Evolutionary conservation across 2,113 vertebrate genomes (phyloP), one percentile per base, ranked within the genome.

Genomic region (Laticauda colubrina): DNA sequence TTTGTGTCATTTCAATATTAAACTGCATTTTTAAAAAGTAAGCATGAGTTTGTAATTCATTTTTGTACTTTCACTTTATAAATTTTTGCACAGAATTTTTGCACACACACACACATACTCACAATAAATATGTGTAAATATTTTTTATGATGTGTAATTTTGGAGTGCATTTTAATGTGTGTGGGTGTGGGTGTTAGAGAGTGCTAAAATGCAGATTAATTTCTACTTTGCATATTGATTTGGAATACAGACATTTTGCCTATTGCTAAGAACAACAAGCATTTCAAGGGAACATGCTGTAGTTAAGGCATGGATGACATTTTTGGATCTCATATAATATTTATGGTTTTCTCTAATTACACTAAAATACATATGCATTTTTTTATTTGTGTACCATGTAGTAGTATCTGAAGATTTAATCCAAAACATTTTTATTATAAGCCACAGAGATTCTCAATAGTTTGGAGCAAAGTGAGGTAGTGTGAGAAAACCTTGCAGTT

Each of bases 371-470:
- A 92, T 26, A 55, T 39, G 23, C 53, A 45, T 26, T 85, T 53
- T 43, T 26, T 7, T 12, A 57, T 56, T 21, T 89, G 89, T 20
- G 54, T 48, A 51, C 26, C 43, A 54, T n/a, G 24, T 56, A 89
- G 54, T 85, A 88, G 88, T 85, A 86, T 56, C 10, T 57, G 75
- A 93, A 89, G 54, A 39, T 85, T 85, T 89, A 93, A n/a, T 55
- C 55, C 69, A 59, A 59, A 85, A 59, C 89, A 93, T 90, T 86
- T 85, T 85, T 29, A 89, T 92, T 89, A 34, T 34, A 20, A 91
- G 14, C 69, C 93, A 91, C 56, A 89, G n/a, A 61, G 53, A 56
- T 48, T 45, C 43, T 48, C 45, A 59, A 75, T 34, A 8, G 0
- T 34, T 92, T 53, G 39, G 87, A 91, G 23, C 14, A 55, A 18